These are phyloP conservation scores for Zonitis immaculata DNA, from an alignment of 2,888 invertebrate genomes.

Conservation along the genomic window DNA sequence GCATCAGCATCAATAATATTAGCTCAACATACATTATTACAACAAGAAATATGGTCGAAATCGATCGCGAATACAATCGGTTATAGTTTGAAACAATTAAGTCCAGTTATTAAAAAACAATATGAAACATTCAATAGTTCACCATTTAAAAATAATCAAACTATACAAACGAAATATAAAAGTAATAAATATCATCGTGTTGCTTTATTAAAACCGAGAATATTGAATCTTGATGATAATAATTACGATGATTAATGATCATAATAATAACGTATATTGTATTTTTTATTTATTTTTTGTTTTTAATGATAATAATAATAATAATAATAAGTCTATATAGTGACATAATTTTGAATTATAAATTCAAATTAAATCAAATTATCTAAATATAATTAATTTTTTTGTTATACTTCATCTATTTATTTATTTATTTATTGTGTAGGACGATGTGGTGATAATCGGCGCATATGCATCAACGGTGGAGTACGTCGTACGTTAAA, in stretches of 20 bases:
- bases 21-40: slow-evolving; percentile 37
- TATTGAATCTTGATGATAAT: slow-evolving; percentile 16
- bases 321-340: too few species aligned
- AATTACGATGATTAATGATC: not conserved
- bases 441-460: slow-evolving; percentile 54
- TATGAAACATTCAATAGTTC: slow-evolving; percentile 51
- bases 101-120: slow-evolving; percentile 51
- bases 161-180: slow-evolving; percentile 56
- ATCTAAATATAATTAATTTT: too few species aligned
- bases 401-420: too few species aligned
- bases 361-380: too few species aligned
- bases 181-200: slow-evolving; percentile 36
- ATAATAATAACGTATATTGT: too few species aligned
- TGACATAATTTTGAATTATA: too few species aligned
- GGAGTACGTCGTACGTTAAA: slow-evolving; percentile 60
- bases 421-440: slow-evolving; percentile 35
- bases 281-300: too few species aligned
- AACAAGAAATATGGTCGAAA: slow-evolving; percentile 42
- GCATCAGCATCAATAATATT: slow-evolving; percentile 42
- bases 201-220: slow-evolving; percentile 34
- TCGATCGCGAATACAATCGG: slow-evolving; percentile 47
- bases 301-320: too few species aligned
- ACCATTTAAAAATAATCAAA: slow-evolving; percentile 51
- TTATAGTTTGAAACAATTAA: slow-evolving; percentile 51
- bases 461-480: slow-evolving; percentile 54